Base-by-base conservation (phyloP, 37 sponge, comb jelly and placozoan species). In the Aplysina aerophoba region DNA sequence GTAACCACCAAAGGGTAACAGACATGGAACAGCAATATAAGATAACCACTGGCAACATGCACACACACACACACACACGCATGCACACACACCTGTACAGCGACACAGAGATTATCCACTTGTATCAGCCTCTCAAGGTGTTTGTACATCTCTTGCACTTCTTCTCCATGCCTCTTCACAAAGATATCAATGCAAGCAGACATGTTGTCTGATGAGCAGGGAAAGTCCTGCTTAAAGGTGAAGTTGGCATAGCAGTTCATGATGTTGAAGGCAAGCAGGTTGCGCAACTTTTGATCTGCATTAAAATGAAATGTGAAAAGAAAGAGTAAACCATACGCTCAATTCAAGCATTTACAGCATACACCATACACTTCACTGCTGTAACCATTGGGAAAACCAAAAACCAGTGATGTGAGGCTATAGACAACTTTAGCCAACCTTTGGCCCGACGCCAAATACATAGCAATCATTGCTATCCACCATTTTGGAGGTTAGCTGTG, bases 161-260 rank as follows among this genome's bases (percentile, higher is more conserved):
- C 78, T 41, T 24, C 78, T 24, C 41, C 78, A 16, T 75, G 16
- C 50, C 54, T 75, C 12, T 53, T 54, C 54, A 75, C 54, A 19
- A 75, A 36, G 37, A 40, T 25, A 19, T 75, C 54, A 40, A 75
- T 53, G 25, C 78, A 75, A 3, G 44, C 54, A 2, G 78, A 50
- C 44, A 75, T 54, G 12, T 75, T 40, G 21, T 75, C 78, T 24
- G 37, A n/a, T 53, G 78, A 20, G 41, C 78, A 75, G 11, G 37
- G 37, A 24, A 36, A 41, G 16, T 1, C 78, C 54, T 38, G 0
- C 78, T 75, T 40, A 25, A 25, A 50, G 20, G 78, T 75, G 53
- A 75, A 41, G 54, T 75, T 75, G 53, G 78, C 78, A 75, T 75
- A 75, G 38, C 78, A 75, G 78, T 75, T 50, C 41, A 75, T 19